Conservation (phyloP, 2,888 invertebrate genomes). For the Esperia sulphurella region DNA sequence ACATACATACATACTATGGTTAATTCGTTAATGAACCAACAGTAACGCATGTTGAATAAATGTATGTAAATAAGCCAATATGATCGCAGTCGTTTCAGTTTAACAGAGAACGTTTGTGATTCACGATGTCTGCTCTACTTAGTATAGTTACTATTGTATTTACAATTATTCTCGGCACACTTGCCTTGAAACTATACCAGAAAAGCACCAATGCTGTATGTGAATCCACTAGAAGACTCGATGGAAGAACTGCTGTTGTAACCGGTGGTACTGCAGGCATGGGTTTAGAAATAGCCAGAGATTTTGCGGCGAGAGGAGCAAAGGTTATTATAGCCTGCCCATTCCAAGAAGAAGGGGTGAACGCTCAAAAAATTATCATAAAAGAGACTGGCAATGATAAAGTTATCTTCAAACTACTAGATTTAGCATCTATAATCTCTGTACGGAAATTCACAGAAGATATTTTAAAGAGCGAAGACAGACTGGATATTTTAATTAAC, state of each 20-base stretch:
- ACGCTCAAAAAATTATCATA: constrained; percentile 80
- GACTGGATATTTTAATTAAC: constrained; percentile 90
- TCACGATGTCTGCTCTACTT: constrained; percentile 37
- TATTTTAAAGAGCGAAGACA: constrained; percentile 83
- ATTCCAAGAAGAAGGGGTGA: constrained; percentile 51
- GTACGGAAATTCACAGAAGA: constrained; percentile 89
- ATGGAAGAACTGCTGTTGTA: constrained; percentile 57
- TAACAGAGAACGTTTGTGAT: no score
- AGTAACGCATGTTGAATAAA: no score
- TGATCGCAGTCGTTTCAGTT: no score
- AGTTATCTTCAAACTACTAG: constrained; percentile 84
- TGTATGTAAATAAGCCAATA: no score
- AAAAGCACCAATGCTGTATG: constrained; percentile 61
- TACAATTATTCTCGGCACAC: no score
- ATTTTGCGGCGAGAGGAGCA: constrained; percentile 62
- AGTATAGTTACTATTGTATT: constrained; percentile 46
- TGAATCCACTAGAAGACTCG: constrained; percentile 55
- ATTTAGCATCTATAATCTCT: constrained; percentile 86
- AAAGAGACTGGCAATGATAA: constrained; percentile 83
- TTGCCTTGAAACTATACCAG: constrained; percentile 41
- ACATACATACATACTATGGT: no score
- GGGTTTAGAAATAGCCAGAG: constrained; percentile 59
- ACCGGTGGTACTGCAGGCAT: constrained; percentile 67
- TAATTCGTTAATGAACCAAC: no score
- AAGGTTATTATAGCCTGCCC: constrained; percentile 65